These are phyloP conservation scores for Magallana ariakensis DNA, from an alignment of 1,140 invertebrate genomes.

Conservation along the genomic window DNA sequence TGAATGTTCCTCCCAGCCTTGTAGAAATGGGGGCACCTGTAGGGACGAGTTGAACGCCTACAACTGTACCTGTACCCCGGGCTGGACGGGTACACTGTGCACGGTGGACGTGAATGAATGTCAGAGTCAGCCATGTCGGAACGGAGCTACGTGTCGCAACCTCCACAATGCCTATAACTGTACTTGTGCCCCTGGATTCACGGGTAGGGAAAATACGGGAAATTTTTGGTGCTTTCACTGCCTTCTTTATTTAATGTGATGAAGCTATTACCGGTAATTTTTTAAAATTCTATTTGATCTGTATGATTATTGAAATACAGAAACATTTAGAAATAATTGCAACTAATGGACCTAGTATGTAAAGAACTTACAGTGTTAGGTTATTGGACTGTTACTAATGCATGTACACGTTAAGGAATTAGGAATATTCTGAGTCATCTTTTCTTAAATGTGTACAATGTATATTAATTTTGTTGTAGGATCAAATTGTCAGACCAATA, in stretches of 20 bases:
- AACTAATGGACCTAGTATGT: no score
- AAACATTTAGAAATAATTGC: no score
- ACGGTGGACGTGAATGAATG: slow-evolving; percentile 51
- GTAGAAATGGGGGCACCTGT: slow-evolving; percentile 56
- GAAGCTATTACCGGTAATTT: no score
- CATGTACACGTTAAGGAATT: no score
- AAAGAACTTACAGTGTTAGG: no score
- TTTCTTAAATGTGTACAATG: not conserved
- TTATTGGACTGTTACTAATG: no score
- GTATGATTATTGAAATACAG: no score
- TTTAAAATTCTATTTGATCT: no score
- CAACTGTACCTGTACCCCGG: slow-evolving; percentile 57
- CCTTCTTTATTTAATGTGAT: no score
- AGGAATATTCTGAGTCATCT: no score
- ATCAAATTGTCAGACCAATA: slow-evolving; percentile 59
- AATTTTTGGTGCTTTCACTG: no score
- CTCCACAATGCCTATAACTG: slow-evolving; percentile 55
- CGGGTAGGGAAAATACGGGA: slow-evolving; percentile 25
- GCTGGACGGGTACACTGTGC: slow-evolving; percentile 53
- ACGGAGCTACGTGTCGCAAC: slow-evolving; percentile 18
- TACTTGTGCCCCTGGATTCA: slow-evolving; percentile 55
- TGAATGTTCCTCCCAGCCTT: slow-evolving; percentile 44
- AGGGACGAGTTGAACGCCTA: slow-evolving; percentile 50
- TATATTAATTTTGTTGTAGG: slow-evolving; percentile 35
- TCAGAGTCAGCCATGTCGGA: not conserved